A percentile compares a stretch with the other conserved stretches of the same genome.
These are phyloP conservation scores for Saccostrea cuccullata DNA, from an alignment of 1,140 invertebrate species.

Conservation along the genomic window DNA sequence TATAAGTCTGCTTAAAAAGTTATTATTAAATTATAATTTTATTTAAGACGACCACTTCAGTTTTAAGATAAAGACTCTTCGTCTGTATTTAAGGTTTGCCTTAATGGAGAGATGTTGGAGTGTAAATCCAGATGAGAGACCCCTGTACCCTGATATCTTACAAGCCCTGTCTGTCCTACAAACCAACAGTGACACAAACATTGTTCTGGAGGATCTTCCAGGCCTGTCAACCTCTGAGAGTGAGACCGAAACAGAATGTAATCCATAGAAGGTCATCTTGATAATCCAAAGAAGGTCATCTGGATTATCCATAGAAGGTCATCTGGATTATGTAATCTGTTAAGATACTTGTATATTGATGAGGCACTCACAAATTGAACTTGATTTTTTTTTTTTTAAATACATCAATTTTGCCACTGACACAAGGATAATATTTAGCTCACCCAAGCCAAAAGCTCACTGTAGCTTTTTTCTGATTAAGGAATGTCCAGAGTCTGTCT, in stretches of 20 bases:
- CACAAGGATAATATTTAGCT: background rate
- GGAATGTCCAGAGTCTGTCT: too few relatives aligned
- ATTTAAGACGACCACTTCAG: background rate
- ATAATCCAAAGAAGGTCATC: too few relatives aligned
- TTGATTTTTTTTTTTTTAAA: background rate
- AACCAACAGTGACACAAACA: slow-evolving; percentile 56
- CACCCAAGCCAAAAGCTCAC: too few relatives aligned
- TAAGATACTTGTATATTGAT: background rate
- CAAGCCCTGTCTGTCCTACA: slow-evolving; percentile 60
- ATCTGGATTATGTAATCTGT: background rate
- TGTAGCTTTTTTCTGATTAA: too few relatives aligned
- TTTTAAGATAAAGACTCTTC: background rate
- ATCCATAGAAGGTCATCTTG: background rate
- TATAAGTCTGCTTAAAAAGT: too few relatives aligned
- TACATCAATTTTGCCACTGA: background rate
- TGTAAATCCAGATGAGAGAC: slow-evolving; percentile 62
- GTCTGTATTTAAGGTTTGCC: slow-evolving; percentile 57
- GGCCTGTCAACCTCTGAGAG: background rate
- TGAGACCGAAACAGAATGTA: background rate
- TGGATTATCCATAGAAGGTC: background rate
- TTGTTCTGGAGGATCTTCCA: slow-evolving; percentile 56
- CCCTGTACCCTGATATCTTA: slow-evolving; percentile 77
- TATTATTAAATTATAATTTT: background rate
- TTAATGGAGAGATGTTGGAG: slow-evolving; percentile 67
- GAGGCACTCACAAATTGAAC: background rate